A percentile compares a stretch with the other conserved stretches of the same genome.
These are phyloP conservation scores for Lapara coniferarum DNA, from an alignment of 2,888 invertebrate genomes.

Conservation along the genomic window DNA sequence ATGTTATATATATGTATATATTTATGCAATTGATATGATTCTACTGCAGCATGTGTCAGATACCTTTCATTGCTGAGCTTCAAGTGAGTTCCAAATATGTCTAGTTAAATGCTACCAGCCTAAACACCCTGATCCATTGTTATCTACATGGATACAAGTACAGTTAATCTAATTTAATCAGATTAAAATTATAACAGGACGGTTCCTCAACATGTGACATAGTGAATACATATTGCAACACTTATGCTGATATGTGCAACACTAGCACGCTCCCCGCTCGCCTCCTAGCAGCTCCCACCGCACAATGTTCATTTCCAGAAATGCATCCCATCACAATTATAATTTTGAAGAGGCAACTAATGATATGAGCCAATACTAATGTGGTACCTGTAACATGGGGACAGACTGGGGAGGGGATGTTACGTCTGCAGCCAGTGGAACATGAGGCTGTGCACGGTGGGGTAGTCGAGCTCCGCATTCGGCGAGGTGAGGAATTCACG, in stretches of 20 bases:
- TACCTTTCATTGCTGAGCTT: not conserved
- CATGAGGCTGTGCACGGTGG: conserved; percentile 80
- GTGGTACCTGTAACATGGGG: conserved; percentile 39
- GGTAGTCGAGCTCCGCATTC: conserved; percentile 76
- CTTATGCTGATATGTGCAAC: conserved; percentile 62
- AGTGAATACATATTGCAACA: conserved; percentile 55
- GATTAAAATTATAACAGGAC: conserved; percentile 68
- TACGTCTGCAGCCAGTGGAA: conserved; percentile 82
- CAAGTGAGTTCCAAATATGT: not conserved
- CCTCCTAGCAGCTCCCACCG: conserved; percentile 25
- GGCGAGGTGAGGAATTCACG: conserved; percentile 73
- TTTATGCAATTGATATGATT: not conserved
- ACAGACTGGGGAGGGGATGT: conserved; percentile 46
- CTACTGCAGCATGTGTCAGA: not conserved
- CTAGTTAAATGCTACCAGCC: conserved; percentile 4
- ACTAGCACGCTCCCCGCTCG: conserved; percentile 44
- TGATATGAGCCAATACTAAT: conserved; percentile 44
- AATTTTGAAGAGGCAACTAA: conserved; percentile 39
- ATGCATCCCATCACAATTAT: conserved; percentile 20
- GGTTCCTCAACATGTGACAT: conserved; percentile 62
- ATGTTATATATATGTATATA: not conserved
- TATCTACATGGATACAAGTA: not conserved
- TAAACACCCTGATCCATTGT: not conserved
- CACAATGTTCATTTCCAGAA: conserved; percentile 3
- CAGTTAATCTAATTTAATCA: conserved; percentile 28